These are phyloP conservation scores for Cantharis lateralis DNA, from an alignment of 2,888 invertebrate genomes.

Conservation along the genomic window DNA sequence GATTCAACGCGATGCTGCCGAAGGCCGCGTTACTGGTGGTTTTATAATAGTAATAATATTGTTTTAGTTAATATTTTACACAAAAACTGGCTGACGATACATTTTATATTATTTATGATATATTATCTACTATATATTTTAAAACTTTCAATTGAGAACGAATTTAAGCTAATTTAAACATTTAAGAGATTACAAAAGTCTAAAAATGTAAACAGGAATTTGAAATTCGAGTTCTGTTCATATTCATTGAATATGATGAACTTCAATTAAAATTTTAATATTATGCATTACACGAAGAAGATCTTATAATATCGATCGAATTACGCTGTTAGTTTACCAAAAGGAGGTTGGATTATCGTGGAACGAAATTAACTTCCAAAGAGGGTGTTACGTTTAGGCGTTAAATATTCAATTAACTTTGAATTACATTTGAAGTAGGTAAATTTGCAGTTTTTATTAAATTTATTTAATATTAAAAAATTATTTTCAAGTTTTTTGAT, in stretches of 20 bases:
- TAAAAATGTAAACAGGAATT: neutral
- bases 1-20: no score
- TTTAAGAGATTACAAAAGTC: neutral
- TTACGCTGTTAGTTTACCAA: constrained; percentile 9
- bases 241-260: neutral
- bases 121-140: no score
- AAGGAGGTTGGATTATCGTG: constrained; percentile 16
- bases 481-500: neutral
- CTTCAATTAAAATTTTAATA: neutral
- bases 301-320: constrained; percentile 11
- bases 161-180: neutral
- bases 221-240: neutral
- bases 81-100: neutral
- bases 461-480: neutral
- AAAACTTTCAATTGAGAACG: neutral
- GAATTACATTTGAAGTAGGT: constrained; percentile 12
- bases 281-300: constrained; percentile 4
- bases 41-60: no score
- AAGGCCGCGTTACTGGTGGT: no score
- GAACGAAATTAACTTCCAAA: constrained; percentile 16
- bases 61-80: neutral
- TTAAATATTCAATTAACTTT: constrained; percentile 18
- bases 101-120: no score
- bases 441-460: neutral
- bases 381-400: constrained; percentile 17